Base-by-base conservation (phyloP, 2,113 vertebrate species). In the Cryptotis parvus region DNA sequence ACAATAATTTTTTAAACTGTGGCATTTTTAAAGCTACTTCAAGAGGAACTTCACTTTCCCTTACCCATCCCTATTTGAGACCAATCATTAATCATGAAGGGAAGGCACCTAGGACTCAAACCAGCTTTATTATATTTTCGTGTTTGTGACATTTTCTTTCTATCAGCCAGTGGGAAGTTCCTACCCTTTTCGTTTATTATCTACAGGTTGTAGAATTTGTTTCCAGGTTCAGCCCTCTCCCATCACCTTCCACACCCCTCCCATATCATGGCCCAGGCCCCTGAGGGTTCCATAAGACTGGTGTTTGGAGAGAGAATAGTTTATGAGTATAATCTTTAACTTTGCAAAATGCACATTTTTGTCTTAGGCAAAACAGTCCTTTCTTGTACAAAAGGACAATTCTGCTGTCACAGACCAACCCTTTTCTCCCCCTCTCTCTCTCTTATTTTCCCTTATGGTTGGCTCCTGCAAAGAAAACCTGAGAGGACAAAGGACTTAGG, bases 11-110 rank as follows among this genome's bases (percentile, higher is more conserved):
- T 97, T 97, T 92, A 70, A 97, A 95, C 97, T 92, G 96, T 98
- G 98, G 98, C 97, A 98, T 98, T 98, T 98, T 98, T 98, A 98
- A 96, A 98, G 95, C 96, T 96, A 96, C 94, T 98, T 98, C 96
- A 96, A 96, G 96, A 97, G 95, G 96, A 98, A 96, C 96, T 98
- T 97, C 94, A 87, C 96, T 98, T 97, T 97, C 94, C 94, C 91
- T 94, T 96, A 94, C 97, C 96, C 88, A 95, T 98, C 97, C n/a
- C 95, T 96, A 95, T 94, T 97, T 97, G 96, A 98, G 95, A 63
- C 96, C 96, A 97, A 96, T 97, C 97, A 98, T 98, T 98, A 98
- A 98, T 98, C 98, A 98, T 90, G 91, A 97, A 96, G 87, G 95
- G 94, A 97, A 97, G 96, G 89, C 87, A 97, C 95, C 94, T 52